phyloP scores from a whole-genome alignment of 2,888 invertebrate species.

The Leptopterna dolabrata region DNA sequence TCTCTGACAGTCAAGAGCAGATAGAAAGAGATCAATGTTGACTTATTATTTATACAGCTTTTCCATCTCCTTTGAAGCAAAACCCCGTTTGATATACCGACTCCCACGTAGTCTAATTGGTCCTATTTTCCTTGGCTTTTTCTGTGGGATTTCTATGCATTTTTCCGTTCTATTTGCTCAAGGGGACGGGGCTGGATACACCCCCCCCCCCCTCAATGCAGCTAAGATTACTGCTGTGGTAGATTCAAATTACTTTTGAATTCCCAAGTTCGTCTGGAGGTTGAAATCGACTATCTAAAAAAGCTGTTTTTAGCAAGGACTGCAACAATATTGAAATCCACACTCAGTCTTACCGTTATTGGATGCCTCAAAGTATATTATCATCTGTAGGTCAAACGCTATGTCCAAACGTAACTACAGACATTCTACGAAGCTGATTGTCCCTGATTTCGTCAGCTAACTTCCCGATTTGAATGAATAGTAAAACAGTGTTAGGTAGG shows the following conservation, averaged over 20 bases:
- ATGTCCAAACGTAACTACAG: too few relatives aligned
- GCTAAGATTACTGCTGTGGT: neutral
- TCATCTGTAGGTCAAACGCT: too few relatives aligned
- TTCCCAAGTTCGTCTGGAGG: neutral
- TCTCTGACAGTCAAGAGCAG: neutral
- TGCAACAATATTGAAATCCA: too few relatives aligned
- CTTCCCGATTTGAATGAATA: too few relatives aligned
- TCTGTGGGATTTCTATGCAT: neutral
- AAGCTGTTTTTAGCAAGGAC: too few relatives aligned
- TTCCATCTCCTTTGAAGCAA: neutral
- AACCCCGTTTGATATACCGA: neutral
- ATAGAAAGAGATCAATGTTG: neutral
- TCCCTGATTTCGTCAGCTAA: too few relatives aligned
- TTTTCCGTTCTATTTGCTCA: neutral
- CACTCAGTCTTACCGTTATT: too few relatives aligned
- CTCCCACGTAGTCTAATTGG: neutral
- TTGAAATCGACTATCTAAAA: too few relatives aligned
- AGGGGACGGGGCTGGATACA: neutral
- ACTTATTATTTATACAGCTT: neutral
- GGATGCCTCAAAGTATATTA: too few relatives aligned
- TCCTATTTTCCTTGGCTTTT: neutral
- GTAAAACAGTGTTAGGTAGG: too few relatives aligned
- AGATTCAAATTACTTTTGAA: neutral
- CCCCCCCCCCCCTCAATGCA: neutral
- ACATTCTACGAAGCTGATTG: too few relatives aligned